Evolutionary conservation across 2,888 invertebrate species (phyloP).

Genomic region (Frankliniella intonsa): DNA sequence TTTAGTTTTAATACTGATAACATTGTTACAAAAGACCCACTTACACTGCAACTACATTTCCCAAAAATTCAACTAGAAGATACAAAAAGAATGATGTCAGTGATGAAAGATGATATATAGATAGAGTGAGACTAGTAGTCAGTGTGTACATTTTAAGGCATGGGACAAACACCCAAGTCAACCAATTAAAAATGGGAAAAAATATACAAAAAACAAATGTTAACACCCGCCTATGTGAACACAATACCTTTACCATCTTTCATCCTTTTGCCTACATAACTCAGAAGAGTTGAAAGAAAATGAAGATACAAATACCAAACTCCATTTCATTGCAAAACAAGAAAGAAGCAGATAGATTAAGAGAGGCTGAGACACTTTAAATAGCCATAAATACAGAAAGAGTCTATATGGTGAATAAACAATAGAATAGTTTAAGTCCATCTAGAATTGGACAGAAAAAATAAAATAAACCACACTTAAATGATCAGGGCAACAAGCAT

Average conservation of each 20-base stretch:
- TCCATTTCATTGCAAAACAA: not conserved
- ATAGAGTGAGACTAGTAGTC: constrained; percentile 12
- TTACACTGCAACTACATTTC: not conserved
- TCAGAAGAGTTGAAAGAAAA: not conserved
- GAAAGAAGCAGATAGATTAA: not conserved
- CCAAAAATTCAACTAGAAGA: not conserved
- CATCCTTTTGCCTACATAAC: not conserved
- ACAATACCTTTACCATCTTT: not conserved
- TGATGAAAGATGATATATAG: not conserved
- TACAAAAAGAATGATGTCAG: not conserved
- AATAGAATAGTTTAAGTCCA: not conserved
- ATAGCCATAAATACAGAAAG: not conserved
- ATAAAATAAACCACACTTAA: too few species aligned
- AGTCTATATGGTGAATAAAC: not conserved
- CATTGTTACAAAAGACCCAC: not conserved
- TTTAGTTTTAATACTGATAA: not conserved
- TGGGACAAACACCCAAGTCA: too few species aligned
- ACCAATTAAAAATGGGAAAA: not conserved
- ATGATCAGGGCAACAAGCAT: too few species aligned
- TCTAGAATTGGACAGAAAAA: too few species aligned
- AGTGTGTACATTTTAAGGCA: not conserved
- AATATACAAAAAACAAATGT: not conserved
- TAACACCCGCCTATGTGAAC: not conserved
- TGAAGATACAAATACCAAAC: not conserved
- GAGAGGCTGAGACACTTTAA: not conserved